Conservation (phyloP, 2,113 vertebrate genomes). For the Diadophis punctatus region DNA sequence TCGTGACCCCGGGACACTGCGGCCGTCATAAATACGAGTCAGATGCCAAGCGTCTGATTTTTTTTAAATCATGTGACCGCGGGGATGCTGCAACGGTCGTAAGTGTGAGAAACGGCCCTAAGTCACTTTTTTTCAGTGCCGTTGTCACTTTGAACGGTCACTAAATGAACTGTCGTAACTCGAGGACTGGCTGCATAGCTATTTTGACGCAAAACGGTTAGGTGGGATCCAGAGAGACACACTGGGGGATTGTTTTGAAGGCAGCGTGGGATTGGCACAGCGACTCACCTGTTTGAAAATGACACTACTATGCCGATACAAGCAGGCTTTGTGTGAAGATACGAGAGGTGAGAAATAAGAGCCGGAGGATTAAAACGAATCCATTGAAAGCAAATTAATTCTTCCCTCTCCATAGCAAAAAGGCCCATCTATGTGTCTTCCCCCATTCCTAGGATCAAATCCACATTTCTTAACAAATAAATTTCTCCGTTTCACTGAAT, state of each 20-base stretch:
- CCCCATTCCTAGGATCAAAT: not conserved
- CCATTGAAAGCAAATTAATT: not conserved
- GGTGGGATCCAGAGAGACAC: not conserved
- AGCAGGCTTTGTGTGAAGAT: not conserved
- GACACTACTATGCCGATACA: not conserved
- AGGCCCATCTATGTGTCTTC: not conserved
- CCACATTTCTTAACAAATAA: not conserved
- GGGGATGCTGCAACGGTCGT: too few species aligned
- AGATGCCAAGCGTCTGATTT: too few species aligned
- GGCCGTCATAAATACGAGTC: too few species aligned
- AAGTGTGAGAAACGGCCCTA: too few species aligned
- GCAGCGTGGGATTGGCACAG: not conserved
- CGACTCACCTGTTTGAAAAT: not conserved
- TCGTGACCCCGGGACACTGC: too few species aligned
- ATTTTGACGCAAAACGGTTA: not conserved
- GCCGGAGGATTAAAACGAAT: not conserved
- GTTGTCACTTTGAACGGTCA: too few species aligned
- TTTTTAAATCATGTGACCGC: too few species aligned
- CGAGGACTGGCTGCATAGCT: too few species aligned
- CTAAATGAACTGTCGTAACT: too few species aligned
- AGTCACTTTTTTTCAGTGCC: too few species aligned
- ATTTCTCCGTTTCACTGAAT: not conserved
- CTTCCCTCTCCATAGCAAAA: not conserved
- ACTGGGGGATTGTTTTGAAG: not conserved
- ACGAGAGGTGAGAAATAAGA: not conserved